Base-by-base conservation (phyloP, 53 echinoderm and acorn worm genomes). In the Arbacia lixula region DNA sequence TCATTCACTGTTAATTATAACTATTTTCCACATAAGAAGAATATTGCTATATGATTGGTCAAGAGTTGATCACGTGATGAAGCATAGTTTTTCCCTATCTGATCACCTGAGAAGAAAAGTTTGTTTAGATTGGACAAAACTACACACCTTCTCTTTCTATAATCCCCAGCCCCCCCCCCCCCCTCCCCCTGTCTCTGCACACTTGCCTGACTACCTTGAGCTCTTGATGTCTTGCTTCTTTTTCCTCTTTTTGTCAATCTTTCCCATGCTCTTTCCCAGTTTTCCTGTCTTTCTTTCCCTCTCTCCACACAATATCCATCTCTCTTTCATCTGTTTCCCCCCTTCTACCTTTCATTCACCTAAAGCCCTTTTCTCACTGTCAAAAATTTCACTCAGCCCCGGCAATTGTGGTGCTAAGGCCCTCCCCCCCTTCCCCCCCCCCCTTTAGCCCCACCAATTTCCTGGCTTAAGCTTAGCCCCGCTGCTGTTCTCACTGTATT, bases 231-330 rank as follows among this genome's bases (percentile, higher is more conserved):
- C 26, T 56, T 20, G 3, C 22, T 9, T n/a, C 21, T 20, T 16
- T 3, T 34, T 29, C 14, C 21, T 14, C 53, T 34, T 32, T 53
- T 12, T 69, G 14, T 29, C 37, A 46, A 10, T 19, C 56, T n/a
- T 12, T 62, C 63, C 34, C 6, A 17, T 14, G 19, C 11, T 0
- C 34, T 3, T 30, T 69, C 85, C 14, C 49, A 53, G 53, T 72
- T 37, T 36, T 32, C 35, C 36, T 71, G 9, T n/a, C 71, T 68
- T 53, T 71, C 53, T 66, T 53, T 53, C 34, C 50, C 71, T 66
- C 22, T 49, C 68, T 5, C 27, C 29, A 0, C 11, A 25, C 27
- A 27, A 5, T 58, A 12, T 58, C 29, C 21, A 58, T 25, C 29
- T 25, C 29, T 12, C 10, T 10, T 57, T 19, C 27, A 8, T 6